A percentile compares a stretch with the other conserved stretches of the same genome.
phyloP scores from a whole-genome alignment of 1,140 invertebrate species.

The Ceratoteleas bidentatus region DNA sequence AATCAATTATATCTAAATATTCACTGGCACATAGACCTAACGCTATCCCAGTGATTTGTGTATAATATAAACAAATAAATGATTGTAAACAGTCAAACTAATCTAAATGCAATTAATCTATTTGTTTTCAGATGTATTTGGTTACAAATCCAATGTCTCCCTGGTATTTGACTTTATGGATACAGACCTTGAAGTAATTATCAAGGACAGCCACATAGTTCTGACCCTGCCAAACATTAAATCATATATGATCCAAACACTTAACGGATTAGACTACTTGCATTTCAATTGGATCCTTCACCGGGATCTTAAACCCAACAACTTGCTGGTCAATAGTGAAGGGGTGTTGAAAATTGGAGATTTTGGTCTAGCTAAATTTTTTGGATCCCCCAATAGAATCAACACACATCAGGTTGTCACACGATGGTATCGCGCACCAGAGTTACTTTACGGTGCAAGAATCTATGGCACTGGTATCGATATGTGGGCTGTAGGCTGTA shows the following conservation, averaged over 20 bases:
- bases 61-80: background rate
- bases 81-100: background rate
- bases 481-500: slow-evolving; percentile 99
- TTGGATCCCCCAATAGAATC: slow-evolving; percentile 96
- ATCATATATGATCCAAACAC: slow-evolving; percentile 96
- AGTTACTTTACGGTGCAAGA: slow-evolving; percentile 96
- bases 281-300: slow-evolving; percentile 99
- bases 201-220: slow-evolving; percentile 93
- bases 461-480: slow-evolving; percentile 98
- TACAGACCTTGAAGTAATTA: slow-evolving; percentile 97
- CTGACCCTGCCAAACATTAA: slow-evolving; percentile 97
- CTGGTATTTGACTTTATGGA: slow-evolving; percentile 99
- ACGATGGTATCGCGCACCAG: slow-evolving; percentile 95
- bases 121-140: slow-evolving; percentile 92
- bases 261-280: slow-evolving; percentile 97
- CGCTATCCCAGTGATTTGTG: no score
- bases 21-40: no score
- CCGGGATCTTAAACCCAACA: slow-evolving; percentile 99
- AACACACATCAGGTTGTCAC: slow-evolving; percentile 99
- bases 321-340: slow-evolving; percentile 95
- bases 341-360: slow-evolving; percentile 98
- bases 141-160: slow-evolving; percentile 98
- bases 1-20: no score
- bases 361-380: slow-evolving; percentile 99
- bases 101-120: background rate